A percentile compares a stretch with the other conserved stretches of the same genome.
phyloP scores from a whole-genome alignment of 2,888 invertebrate species.

The Pyrrhia umbra region DNA sequence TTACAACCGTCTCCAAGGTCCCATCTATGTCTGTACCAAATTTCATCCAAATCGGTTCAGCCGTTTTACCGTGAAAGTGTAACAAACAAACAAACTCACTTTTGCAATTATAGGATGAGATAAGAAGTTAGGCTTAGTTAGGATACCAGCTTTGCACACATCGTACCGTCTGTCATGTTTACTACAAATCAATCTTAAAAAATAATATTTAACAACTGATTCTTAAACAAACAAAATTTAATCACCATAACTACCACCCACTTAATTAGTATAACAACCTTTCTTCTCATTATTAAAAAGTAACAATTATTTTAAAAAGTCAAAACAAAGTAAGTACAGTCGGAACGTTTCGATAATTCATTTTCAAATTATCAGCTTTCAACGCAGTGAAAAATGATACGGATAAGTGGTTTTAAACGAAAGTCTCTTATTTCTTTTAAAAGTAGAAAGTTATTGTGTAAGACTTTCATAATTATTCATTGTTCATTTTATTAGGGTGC shows the following conservation, averaged over 20 bases:
- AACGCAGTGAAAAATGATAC: slow-evolving; percentile 33
- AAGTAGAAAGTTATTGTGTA: slow-evolving; percentile 52
- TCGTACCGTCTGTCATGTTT: no score
- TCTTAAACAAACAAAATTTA: no score
- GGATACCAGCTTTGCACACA: no score
- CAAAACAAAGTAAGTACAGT: slow-evolving; percentile 5
- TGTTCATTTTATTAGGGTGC: slow-evolving; percentile 52
- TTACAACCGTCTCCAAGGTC: no score
- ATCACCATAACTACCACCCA: neutral
- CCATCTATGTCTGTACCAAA: no score
- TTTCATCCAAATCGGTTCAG: no score
- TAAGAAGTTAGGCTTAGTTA: no score
- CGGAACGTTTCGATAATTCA: slow-evolving; percentile 13
- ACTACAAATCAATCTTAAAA: no score
- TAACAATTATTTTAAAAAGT: slow-evolving; percentile 1
- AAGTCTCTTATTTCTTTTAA: slow-evolving; percentile 45
- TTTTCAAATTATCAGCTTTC: slow-evolving; percentile 32
- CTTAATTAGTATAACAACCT: neutral
- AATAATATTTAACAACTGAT: no score
- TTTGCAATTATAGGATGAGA: no score
- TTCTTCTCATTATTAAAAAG: slow-evolving; percentile 6
- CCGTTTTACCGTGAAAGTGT: no score
- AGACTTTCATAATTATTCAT: slow-evolving; percentile 54
- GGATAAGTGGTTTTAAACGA: slow-evolving; percentile 21
- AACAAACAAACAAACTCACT: no score